Conservation (phyloP, 1,140 invertebrate genomes). For the Bombus huntii region DNA sequence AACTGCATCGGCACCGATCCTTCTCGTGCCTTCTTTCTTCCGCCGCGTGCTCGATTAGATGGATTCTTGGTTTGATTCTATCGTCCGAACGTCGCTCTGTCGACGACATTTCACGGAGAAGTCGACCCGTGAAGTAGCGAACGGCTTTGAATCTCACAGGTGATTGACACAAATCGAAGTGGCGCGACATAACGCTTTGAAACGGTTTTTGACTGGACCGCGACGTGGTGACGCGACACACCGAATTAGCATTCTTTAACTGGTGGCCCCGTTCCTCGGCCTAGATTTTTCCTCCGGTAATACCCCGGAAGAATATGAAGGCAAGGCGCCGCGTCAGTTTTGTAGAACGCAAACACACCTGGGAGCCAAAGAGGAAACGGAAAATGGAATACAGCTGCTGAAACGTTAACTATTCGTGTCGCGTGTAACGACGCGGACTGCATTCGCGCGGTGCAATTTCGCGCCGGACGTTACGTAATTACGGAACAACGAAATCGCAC, state of each 20-base stretch:
- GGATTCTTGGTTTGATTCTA: too few species aligned
- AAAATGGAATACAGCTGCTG: conserved; percentile 1
- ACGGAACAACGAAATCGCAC: conserved; percentile 35
- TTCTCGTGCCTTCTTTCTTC: not conserved
- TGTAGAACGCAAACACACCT: not conserved
- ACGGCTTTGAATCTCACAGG: too few species aligned
- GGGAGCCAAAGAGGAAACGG: too few species aligned
- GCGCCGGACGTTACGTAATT: conserved; percentile 47
- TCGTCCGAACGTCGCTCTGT: too few species aligned
- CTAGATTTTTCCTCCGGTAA: not conserved
- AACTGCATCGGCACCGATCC: not conserved
- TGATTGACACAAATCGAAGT: too few species aligned
- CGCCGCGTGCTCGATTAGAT: not conserved
- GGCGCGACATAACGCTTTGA: not conserved
- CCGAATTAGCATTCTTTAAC: conserved; percentile 30
- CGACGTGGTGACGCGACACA: conserved; percentile 1
- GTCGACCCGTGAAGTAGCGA: too few species aligned
- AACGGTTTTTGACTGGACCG: conserved; percentile 21
- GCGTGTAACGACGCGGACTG: conserved; percentile 21
- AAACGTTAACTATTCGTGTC: conserved; percentile 23
- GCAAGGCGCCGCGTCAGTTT: not conserved
- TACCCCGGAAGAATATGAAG: too few species aligned
- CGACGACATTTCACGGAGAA: too few species aligned
- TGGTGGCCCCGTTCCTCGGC: not conserved
- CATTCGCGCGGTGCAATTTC: conserved; percentile 24